These are phyloP conservation scores for Cirrhinus molitorella DNA, from an alignment of 2,797 vertebrate genomes.

Conservation along the genomic window DNA sequence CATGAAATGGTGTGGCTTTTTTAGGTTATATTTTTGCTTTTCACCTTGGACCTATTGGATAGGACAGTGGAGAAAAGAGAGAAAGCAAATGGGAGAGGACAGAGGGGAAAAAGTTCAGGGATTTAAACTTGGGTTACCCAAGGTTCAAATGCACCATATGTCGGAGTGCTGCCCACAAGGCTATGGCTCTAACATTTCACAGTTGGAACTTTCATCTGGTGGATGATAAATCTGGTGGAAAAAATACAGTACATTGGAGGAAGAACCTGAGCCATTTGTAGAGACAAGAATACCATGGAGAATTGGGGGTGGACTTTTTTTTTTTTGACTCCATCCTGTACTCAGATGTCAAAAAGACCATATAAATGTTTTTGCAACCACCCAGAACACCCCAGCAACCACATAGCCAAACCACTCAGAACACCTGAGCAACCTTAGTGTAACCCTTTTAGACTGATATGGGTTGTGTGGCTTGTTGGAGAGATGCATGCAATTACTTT, in stretches of 20 bases:
- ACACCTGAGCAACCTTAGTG: background rate
- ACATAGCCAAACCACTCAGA: background rate
- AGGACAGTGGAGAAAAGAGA: background rate
- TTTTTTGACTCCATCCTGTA: background rate
- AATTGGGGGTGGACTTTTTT: background rate
- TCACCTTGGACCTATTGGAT: background rate
- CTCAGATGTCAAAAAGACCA: background rate
- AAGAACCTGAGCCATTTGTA: background rate
- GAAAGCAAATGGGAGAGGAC: background rate
- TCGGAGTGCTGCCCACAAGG: background rate
- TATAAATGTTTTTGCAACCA: background rate
- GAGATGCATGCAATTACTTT: background rate
- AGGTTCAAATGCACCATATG: background rate
- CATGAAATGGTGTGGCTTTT: background rate
- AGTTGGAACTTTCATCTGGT: background rate
- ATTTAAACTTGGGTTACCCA: background rate
- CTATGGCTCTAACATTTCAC: background rate
- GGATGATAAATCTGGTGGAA: background rate
- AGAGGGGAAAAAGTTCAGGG: background rate
- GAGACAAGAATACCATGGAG: background rate
- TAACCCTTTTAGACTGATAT: background rate
- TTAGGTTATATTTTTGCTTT: too few species aligned
- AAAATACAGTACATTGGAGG: background rate
- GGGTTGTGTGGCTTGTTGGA: too few species aligned
- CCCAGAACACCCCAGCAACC: background rate